Base-by-base conservation (phyloP, 2,113 vertebrate genomes). In the Scophthalmus maximus region DNA sequence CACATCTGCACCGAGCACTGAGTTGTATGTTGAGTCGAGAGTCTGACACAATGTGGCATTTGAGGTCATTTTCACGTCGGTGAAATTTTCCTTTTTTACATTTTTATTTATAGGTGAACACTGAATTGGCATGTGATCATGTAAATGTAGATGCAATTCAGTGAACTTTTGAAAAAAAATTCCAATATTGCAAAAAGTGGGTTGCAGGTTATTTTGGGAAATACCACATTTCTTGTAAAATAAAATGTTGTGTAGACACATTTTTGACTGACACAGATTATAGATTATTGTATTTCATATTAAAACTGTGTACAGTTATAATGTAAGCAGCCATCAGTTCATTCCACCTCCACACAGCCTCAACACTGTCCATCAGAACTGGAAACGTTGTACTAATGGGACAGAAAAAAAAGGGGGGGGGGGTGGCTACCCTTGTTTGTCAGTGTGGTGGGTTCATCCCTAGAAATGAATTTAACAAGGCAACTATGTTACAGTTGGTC, bases 321-420 rank as follows among this genome's bases (percentile, higher is more conserved):
- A 79, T 14, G 32, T 62, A 64, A 76, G 62, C 61, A 75, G 59
- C 80, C 87, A 80, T 82, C 75, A 78, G 65, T 46, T 79, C 55
- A 74, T 74, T 83, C 61, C 76, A 85, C 82, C 71, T 81, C 65
- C 63, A 84, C 72, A 76, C 25, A 57, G 63, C 36, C 50, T 52
- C 22, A 38, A 82, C 78, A 76, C 25, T 75, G 78, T 76, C 79
- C 73, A 57, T 78, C 68, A 87, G 57, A 69, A 53, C 57, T 47
- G 44, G 47, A 20, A 55, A 62, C 50, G 50, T 20, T 70, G 38
- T 34, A 62, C 70, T 82, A 78, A 81, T 82, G 42, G 61, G 63
- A 67, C 56, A 7, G 5, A 56, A 77, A 59, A 77, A 73, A 64
- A 74, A 65, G 26, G 2, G 30, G 50, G 30, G 5, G 46, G 67